These are phyloP conservation scores for Harpalus rufipes DNA, from an alignment of 2,888 invertebrate species.

Conservation along the genomic window DNA sequence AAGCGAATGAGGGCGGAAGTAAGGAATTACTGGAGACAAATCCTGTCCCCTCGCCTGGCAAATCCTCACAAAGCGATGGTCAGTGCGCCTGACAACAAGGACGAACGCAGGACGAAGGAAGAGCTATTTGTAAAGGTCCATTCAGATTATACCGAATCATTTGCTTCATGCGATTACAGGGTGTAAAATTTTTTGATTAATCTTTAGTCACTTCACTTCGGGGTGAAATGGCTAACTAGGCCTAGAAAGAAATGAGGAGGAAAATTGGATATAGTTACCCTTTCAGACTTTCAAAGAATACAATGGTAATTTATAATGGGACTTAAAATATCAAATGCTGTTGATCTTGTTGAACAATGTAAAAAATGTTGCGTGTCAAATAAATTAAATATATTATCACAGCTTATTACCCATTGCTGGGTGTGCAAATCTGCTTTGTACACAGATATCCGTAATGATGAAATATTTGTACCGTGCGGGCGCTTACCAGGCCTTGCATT, in stretches of 20 bases:
- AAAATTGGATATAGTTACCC: conserved; percentile 7
- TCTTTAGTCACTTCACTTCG: conserved; percentile 41
- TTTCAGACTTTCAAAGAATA: not conserved
- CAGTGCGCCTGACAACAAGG: conserved; percentile 55
- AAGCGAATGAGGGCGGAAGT: conserved; percentile 17
- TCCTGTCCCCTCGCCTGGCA: conserved; percentile 48
- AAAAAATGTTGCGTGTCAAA: too few relatives aligned
- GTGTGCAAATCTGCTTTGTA: too few relatives aligned
- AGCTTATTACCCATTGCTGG: too few relatives aligned
- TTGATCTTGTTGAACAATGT: too few relatives aligned
- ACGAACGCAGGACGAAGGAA: conserved; percentile 10
- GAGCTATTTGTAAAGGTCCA: conserved; percentile 62
- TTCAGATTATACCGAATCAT: conserved; percentile 77
- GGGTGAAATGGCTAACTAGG: conserved; percentile 26
- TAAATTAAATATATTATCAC: too few relatives aligned
- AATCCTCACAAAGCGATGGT: conserved; percentile 57
- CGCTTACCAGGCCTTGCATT: too few relatives aligned
- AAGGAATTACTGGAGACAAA: conserved; percentile 71
- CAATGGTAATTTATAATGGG: not conserved
- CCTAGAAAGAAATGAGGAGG: conserved; percentile 25
- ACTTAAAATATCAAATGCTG: not conserved
- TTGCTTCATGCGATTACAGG: conserved; percentile 76
- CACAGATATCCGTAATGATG: too few relatives aligned
- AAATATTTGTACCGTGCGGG: too few relatives aligned
- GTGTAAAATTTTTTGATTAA: conserved; percentile 76